Evolutionary conservation across 2,888 invertebrate genomes (phyloP), one percentile per base, ranked within the genome.

Genomic region (Dynastes maya): DNA sequence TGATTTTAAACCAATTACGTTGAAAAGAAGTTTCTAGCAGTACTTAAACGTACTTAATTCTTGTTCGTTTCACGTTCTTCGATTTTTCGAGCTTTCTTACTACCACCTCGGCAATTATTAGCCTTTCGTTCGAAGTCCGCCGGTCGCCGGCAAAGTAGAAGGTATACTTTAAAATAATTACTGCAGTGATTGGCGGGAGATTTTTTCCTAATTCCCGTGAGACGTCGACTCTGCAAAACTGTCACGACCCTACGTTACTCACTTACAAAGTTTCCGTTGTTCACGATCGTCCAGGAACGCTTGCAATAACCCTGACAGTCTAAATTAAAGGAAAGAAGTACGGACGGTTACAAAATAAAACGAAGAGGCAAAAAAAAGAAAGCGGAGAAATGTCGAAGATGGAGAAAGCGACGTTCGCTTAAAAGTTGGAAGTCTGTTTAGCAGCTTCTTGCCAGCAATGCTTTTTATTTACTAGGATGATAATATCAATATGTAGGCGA

Each of bases 111-210:
- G 58, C 40, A 71, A 55, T 58, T 71, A 71, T 61, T 55, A 55
- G 70, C 63, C 77, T 61, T 70, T 51, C 70, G 45, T 55, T 70
- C 53, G 40, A 55, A 45, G 40, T 29, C 70, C 51, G 51, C 70
- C 51, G 51, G 70, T 70, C 58, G 32, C 72, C 58, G 72, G 58
- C 72, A 65, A 78, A 80, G 79, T 80, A 79, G 78, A 81, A 81
- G 86, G 86, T 87, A 22, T 22, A 87, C 86, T 87, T 87, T 87
- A 86, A 87, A 87, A 86, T 87, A 87, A 87, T 87, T 87, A 87
- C 85, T 82, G 84, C 83, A 84, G 85, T 87, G 87, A 88, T 88
- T 88, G 87, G 86, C 84, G 85, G 86, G 84, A 84, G 85, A 84
- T 85, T 77, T 77, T 77, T 77, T 61, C 64, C 37, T 61, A 58